Evolutionary conservation across 1,140 invertebrate genomes (phyloP), one percentile per base, ranked within the genome.

Genomic region (Tetranychus cinnabarinus): DNA sequence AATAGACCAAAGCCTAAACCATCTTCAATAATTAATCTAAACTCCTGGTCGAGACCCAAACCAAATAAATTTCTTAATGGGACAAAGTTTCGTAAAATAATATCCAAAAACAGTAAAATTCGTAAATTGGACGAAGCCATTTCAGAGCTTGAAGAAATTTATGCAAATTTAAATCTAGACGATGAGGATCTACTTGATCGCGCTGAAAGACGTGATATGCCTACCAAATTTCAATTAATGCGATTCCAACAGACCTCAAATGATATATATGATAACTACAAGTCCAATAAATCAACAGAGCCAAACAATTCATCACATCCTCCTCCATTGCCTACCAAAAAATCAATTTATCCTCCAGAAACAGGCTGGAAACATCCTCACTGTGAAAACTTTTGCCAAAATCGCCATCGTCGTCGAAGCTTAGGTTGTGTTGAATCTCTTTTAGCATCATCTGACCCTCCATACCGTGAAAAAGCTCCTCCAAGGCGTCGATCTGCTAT

Each of bases 121-220:
- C 36, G 3, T 36, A 56, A 56, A 56, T 37, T 56, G 15, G 57
- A 58, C 23, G 57, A 58, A 42, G 57, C 57, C 10, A 31, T 58
- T 12, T 46, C 8, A 65, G 88, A 91, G 72, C 71, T 92, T 39
- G 88, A 92, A 74, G 82, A 83, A 15, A 88, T 91, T 68, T 90
- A 88, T 71, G 45, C 58, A 45, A 61, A 60, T 23, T 73, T 89
- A 33, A 78, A 81, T 15, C 73, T 88, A 23, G 82, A 80, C 2
- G 86, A 89, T 68, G 84, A 87, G 66, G 84, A 87, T 70, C 72
- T 86, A 23, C 67, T 86, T 31, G 85, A 88, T 65, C 73, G 82
- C 67, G 81, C 83, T 3, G 82, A 88, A 69, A 76, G 82, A 39
- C 73, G 83, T 55, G 84, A 85, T 68, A 75, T 83, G 66, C 81